phyloP scores from a whole-genome alignment of 2,113 vertebrate genomes.

The Hippotragus niger region DNA sequence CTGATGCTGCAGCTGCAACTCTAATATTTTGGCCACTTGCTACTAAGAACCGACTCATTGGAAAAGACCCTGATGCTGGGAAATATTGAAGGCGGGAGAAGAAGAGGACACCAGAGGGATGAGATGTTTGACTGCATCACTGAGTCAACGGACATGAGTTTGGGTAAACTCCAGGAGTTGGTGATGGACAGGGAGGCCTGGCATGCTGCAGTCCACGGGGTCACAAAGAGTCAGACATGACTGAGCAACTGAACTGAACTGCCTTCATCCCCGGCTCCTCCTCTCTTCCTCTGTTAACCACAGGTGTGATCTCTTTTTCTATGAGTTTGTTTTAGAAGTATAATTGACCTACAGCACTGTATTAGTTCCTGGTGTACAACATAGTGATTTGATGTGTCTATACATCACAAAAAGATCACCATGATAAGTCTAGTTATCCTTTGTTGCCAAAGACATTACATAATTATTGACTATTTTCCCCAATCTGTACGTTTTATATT shows the following conservation, averaged over 20 bases:
- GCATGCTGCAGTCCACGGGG: not conserved
- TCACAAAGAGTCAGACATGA: not conserved
- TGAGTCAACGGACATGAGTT: not conserved
- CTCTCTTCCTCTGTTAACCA: not conserved
- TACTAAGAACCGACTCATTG: not conserved
- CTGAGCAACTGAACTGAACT: not conserved
- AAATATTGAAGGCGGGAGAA: not conserved
- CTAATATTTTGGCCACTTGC: not conserved
- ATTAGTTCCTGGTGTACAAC: not conserved
- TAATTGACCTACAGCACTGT: not conserved
- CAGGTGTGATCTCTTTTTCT: not conserved
- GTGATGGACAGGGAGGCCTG: not conserved
- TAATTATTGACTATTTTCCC: not conserved
- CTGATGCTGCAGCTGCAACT: not conserved
- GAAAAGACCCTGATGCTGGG: not conserved
- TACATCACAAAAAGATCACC: not conserved
- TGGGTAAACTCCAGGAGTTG: not conserved
- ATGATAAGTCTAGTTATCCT: not conserved
- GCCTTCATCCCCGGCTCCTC: rapidly evolving
- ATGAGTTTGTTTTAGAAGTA: not conserved
- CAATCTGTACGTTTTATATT: not conserved
- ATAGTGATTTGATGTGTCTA: not conserved
- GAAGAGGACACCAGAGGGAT: not conserved
- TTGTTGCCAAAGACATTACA: not conserved
- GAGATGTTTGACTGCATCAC: not conserved